A percentile compares a stretch with the other conserved stretches of the same genome.
phyloP scores from a whole-genome alignment of 2,888 invertebrate species.

The Ptychoptera albimana region DNA sequence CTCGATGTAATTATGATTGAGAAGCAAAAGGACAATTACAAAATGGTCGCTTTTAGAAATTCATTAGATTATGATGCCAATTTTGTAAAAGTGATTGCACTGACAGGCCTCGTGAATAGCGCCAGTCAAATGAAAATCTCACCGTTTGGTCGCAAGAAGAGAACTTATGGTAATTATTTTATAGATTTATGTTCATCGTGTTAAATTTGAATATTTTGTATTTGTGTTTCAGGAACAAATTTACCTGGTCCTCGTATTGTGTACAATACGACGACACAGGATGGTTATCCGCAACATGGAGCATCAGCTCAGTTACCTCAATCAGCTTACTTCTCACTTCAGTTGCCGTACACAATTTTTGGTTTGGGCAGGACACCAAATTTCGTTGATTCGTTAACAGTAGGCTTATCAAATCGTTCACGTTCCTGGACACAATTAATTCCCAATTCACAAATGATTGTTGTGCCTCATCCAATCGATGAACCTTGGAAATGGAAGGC shows the following conservation, averaged over 20 bases:
- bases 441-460: conserved; percentile 94
- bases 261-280: conserved; percentile 77
- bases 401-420: conserved; percentile 55
- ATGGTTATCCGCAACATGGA: conserved; percentile 63
- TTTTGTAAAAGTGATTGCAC: conserved; percentile 88
- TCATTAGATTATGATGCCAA: conserved; percentile 86
- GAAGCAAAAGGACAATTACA: conserved; percentile 36
- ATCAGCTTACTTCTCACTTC: conserved; percentile 83
- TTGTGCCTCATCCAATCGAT: conserved; percentile 71
- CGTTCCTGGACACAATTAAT: conserved; percentile 83
- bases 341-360: conserved; percentile 88
- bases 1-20: conserved; percentile 71
- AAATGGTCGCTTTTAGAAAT: conserved; percentile 68
- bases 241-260: conserved; percentile 79
- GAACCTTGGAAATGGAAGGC: conserved; percentile 73
- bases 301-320: conserved; percentile 80
- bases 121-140: conserved; percentile 54
- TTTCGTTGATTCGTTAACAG: conserved; percentile 80
- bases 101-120: conserved; percentile 64
- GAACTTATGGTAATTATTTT: conserved; percentile 52
- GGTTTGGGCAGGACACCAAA: conserved; percentile 97
- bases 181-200: neutral
- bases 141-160: conserved; percentile 55
- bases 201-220: conserved; percentile 5
- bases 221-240: conserved; percentile 49